phyloP scores from a whole-genome alignment of 2,888 invertebrate species.

The Heliconius aoede region DNA sequence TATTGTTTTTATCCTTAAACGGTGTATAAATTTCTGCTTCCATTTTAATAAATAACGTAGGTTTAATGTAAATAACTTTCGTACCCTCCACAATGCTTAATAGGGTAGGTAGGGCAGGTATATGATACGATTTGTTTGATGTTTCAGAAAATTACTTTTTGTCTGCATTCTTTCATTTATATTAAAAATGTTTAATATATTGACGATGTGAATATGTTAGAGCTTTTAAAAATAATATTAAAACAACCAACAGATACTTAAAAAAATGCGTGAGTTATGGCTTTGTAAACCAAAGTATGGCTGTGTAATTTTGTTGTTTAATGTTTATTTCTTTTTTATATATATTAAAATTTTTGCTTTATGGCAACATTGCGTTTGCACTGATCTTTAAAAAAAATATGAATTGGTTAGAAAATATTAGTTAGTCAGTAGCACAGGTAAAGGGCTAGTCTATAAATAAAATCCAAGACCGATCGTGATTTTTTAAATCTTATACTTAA shows the following conservation, averaged over 20 bases:
- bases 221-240: background rate
- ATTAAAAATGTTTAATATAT: background rate
- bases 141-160: slow-evolving; percentile 4
- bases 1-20: too few species aligned
- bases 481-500: too few species aligned
- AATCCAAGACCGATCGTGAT: too few species aligned
- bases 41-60: background rate
- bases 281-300: too few species aligned
- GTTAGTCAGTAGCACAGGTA: too few species aligned
- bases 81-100: background rate
- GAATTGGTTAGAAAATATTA: too few species aligned
- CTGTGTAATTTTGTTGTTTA: too few species aligned
- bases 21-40: background rate
- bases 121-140: background rate
- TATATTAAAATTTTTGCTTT: too few species aligned
- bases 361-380: too few species aligned
- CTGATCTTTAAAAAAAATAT: too few species aligned
- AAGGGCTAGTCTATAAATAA: too few species aligned
- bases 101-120: background rate
- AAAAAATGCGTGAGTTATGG: background rate
- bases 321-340: too few species aligned
- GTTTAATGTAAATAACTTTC: background rate
- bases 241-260: background rate
- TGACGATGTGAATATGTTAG: background rate
- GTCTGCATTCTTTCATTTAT: background rate